These are phyloP conservation scores for Macrocentrus cingulum DNA, from an alignment of 1,140 invertebrate genomes.

Conservation along the genomic window DNA sequence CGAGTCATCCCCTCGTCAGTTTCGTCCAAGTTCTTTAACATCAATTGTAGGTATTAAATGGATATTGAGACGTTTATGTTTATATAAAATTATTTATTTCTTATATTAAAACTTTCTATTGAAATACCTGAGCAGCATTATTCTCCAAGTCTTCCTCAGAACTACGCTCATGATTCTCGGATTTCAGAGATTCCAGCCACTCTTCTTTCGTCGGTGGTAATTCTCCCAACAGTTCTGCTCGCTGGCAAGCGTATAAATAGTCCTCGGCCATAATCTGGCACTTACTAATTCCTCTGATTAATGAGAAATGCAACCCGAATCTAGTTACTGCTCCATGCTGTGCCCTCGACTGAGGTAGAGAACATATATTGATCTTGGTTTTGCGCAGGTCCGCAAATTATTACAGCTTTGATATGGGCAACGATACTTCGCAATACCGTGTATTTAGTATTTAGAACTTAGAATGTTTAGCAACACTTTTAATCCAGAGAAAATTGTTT, in stretches of 20 bases:
- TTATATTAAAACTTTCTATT: no score
- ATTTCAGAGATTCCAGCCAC: conserved; percentile 52
- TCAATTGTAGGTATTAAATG: conserved; percentile 42
- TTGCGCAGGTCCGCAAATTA: no score
- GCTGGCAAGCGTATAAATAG: conserved; percentile 72
- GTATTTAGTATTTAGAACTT: no score
- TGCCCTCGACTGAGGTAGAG: no score
- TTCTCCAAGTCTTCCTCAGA: conserved; percentile 36
- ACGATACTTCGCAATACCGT: no score
- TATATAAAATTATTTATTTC: neutral
- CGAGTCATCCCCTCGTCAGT: conserved; percentile 73
- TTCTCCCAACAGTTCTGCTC: conserved; percentile 72
- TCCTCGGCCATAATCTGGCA: conserved; percentile 31
- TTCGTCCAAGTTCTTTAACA: conserved; percentile 65
- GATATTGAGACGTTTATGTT: conserved; percentile 42
- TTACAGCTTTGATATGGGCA: no score
- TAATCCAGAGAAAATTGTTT: no score
- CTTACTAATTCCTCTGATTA: no score
- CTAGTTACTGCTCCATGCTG: no score
- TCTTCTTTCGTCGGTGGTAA: conserved; percentile 67
- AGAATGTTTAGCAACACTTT: no score
- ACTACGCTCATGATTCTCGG: conserved; percentile 27
- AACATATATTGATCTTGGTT: no score
- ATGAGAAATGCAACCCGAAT: no score
- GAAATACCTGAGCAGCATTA: conserved; percentile 41